A percentile compares a stretch with the other conserved stretches of the same genome.
These are phyloP conservation scores for Hoplodrina ambigua DNA, from an alignment of 2,888 invertebrate genomes.

Conservation along the genomic window DNA sequence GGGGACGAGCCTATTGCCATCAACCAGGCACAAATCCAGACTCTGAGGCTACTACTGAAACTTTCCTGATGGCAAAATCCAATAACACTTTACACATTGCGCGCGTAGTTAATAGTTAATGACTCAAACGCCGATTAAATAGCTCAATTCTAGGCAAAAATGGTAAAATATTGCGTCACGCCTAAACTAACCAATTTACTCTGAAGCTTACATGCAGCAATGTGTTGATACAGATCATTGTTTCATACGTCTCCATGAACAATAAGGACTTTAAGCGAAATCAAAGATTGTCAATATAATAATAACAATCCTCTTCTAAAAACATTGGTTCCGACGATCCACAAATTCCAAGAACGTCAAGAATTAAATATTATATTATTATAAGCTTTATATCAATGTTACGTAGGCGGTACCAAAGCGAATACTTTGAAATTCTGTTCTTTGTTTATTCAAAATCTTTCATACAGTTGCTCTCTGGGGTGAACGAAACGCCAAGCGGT, in stretches of 20 bases:
- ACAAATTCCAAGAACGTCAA: background rate
- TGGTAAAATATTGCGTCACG: too few species aligned
- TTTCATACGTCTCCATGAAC: background rate
- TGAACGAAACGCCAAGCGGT: constrained; percentile 12
- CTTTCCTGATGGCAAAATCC: too few species aligned
- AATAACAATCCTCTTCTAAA: constrained; percentile 3
- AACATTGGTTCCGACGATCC: background rate
- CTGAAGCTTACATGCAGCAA: background rate
- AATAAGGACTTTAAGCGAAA: background rate
- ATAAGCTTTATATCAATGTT: constrained; percentile 2
- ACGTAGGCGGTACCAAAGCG: background rate
- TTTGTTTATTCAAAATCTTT: constrained; percentile 30
- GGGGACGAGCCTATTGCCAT: too few species aligned
- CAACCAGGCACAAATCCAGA: too few species aligned
- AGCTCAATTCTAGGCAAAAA: too few species aligned
- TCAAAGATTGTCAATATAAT: background rate
- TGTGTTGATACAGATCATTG: background rate
- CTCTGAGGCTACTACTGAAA: too few species aligned
- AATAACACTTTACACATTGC: too few species aligned
- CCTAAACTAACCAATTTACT: too few species aligned
- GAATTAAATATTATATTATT: constrained; percentile 12
- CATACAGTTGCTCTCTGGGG: background rate
- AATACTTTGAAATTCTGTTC: constrained; percentile 5
- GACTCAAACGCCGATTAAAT: too few species aligned
- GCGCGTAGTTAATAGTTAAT: too few species aligned